Conservation (phyloP, 2,113 vertebrate species). For the Numenius arquata region DNA sequence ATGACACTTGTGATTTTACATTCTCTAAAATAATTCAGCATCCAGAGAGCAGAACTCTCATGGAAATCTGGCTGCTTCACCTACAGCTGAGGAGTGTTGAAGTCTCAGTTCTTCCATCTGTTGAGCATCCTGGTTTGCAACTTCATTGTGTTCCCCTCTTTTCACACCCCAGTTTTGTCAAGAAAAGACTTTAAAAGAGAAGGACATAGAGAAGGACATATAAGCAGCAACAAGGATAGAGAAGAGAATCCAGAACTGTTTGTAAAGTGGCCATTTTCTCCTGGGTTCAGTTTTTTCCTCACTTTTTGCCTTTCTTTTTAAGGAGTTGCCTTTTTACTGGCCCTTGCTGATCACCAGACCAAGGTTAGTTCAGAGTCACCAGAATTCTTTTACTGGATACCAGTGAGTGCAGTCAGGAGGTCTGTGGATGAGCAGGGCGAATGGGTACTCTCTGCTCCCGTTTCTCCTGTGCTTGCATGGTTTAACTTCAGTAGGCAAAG, state of each 20-base stretch:
- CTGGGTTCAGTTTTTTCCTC: not conserved
- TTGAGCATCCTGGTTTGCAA: not conserved
- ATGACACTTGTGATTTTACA: not conserved
- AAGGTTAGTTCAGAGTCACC: not conserved
- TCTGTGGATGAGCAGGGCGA: not conserved
- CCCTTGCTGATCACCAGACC: not conserved
- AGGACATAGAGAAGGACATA: rapidly evolving
- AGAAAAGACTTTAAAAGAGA: not conserved
- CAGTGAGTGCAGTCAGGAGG: not conserved
- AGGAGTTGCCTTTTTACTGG: not conserved
- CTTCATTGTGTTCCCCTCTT: not conserved
- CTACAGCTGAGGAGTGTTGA: not conserved
- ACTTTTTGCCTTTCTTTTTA: not conserved
- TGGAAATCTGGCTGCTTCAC: not conserved
- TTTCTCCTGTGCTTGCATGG: not conserved
- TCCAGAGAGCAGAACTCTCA: rapidly evolving
- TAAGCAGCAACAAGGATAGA: not conserved
- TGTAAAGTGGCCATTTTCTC: not conserved
- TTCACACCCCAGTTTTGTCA: not conserved
- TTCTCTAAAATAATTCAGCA: not conserved
- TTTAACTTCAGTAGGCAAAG: not conserved
- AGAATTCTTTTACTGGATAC: not conserved
- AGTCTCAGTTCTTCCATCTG: not conserved
- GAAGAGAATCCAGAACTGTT: not conserved
- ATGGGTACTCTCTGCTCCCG: not conserved